Evolutionary conservation across 2,113 vertebrate species (phyloP).

Genomic region (Noturus placidus): DNA sequence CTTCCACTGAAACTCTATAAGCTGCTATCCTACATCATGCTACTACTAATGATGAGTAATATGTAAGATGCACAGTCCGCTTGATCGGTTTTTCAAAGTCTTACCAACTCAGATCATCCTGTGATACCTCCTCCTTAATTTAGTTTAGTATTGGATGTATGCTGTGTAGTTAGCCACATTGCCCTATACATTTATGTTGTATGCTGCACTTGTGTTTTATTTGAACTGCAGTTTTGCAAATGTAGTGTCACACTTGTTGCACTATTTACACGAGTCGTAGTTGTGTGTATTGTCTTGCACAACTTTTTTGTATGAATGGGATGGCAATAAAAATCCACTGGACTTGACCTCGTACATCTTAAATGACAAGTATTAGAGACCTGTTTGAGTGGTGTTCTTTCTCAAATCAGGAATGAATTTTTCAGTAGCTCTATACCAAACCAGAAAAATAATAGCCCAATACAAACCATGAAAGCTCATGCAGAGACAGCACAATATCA

Average conservation of each 20-base stretch:
- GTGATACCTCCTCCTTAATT: not conserved
- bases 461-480: not conserved
- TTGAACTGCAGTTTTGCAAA: not conserved
- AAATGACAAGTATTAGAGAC: not conserved
- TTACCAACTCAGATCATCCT: not conserved
- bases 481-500: not conserved
- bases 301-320: not conserved
- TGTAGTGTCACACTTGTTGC: not conserved
- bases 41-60: not conserved
- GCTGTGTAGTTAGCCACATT: not conserved
- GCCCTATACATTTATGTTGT: not conserved
- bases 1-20: no score
- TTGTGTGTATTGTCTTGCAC: not conserved
- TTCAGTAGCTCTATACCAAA: not conserved
- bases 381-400: not conserved
- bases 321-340: not conserved
- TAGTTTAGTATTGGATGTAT: not conserved
- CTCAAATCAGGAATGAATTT: not conserved
- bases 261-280: not conserved
- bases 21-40: not conserved
- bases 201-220: not conserved
- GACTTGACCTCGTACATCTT: not conserved
- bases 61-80: not conserved
- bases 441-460: not conserved
- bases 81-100: not conserved